Evolutionary conservation across 1,140 invertebrate species (phyloP), one percentile per base, ranked within the genome.

Genomic region (Aphaenogaster ashmeadi): DNA sequence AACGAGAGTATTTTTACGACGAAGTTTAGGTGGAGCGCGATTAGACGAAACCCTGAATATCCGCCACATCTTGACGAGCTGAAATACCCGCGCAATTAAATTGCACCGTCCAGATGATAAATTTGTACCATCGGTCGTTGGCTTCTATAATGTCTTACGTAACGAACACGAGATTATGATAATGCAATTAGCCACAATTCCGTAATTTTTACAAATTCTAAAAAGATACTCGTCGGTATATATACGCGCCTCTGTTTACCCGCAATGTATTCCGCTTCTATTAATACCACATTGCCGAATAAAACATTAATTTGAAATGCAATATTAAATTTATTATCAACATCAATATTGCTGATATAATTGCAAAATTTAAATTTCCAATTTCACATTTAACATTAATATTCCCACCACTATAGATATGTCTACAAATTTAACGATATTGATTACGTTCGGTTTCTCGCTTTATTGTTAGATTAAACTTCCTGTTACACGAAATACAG

Each of bases 101-200:
- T 75, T 84, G 18, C 21, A 71, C 15, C 15, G 0, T 5, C 9
- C 4, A 60, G 54, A 18, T 27, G 54, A 58, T 72, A 75, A 60
- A 47, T 74, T 83, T 47, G n/a, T 44, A 58, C 38, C 21, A 7
- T 33, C 80, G 69, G 54, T 75, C 80, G 33, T 84, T 84, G 56
- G n/a, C 80, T 84, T 50, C 18, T 36, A 18, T 36, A 50, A 74
- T 18, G 13, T 15, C 50, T 81, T 13, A 47, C 56, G 27, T 50
- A 44, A 41, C 7, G 6, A 27, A 58, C 0, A 38, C 5, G 1
- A 21, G 0, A 81, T 81, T 44, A 81, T 36, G 21, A 81, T 78
- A 54, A 56, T 50, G 33, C 8, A 11, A 27, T 62, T 18, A 44
- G 2, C n/a, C 0, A 44, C 21, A 64, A 79, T 80, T 69, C 13